Base-by-base conservation (phyloP, 2,888 invertebrate genomes). In the Caenorhabditis uteleia region DNA sequence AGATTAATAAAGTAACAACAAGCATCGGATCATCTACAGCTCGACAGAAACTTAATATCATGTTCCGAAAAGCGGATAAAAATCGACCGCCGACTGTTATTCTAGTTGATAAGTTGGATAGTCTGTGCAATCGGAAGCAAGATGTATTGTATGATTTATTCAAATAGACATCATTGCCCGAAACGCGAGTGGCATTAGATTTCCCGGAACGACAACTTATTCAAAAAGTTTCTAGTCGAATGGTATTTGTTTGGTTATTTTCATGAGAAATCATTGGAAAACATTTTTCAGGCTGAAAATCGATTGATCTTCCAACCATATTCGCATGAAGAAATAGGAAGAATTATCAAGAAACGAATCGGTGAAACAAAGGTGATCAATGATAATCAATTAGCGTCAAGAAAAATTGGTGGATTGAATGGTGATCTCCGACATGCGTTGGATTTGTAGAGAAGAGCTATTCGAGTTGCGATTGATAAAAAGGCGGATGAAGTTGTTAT, bases 341-440 rank as follows among this genome's bases (percentile, higher is more conserved):
- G 62, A 38, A 81, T 81, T 31, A 49, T 81, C 16, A n/a, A 45
- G 6, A 53, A 60, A 3, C 45, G 68, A 8, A 12, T 57, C 1
- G 33, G 20, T 14, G 57, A 46, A 23, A 48, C 60, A 3, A 29
- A 50, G 14, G 55, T 50, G n/a, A 40, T 80, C 23, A 65, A 64
- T 1, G 29, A 45, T 20, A 64, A 70, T 10, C 57, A 78, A 44
- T 54, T 70, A 66, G 82, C 73, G 20, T 43, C 75, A 62, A 91
- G 91, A 77, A 93, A 93, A 89, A 94, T 76, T 4, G 95, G 97
- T 0, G 92, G 95, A 0, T 90, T 95, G 0, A 95, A 95, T 0
- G 97, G 98, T 0, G 98, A 98, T 86, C 93, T 94, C 0, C 88
- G 98, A 1, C 88, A 97, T 50, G 97, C 95, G 0, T 85, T 97